Evolutionary conservation across 2,888 invertebrate species (phyloP).

Genomic region (Polylopha cassiicola): DNA sequence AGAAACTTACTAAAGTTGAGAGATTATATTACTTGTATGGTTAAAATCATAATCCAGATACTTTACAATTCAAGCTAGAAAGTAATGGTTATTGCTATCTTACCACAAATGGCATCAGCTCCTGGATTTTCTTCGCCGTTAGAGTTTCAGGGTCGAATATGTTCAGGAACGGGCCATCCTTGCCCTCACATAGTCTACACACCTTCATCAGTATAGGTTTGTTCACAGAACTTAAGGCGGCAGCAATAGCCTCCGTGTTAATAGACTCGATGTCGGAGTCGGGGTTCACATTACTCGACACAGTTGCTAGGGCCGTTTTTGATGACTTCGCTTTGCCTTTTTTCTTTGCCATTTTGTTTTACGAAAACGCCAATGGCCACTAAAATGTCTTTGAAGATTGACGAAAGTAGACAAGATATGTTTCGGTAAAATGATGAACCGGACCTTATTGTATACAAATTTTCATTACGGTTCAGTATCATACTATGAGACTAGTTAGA

Average conservation of each 20-base stretch:
- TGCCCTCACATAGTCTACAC: constrained; percentile 65
- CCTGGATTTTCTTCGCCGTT: constrained; percentile 64
- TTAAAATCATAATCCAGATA: no score
- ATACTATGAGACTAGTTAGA: no score
- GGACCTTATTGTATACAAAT: neutral
- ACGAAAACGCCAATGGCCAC: constrained; percentile 8
- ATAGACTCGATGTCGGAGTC: constrained; percentile 27
- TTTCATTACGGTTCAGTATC: neutral
- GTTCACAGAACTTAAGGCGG: constrained; percentile 37
- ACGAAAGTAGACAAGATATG: neutral
- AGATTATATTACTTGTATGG: no score
- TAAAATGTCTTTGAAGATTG: constrained; percentile 2
- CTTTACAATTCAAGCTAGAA: no score
- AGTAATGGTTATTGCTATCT: constrained; percentile 27
- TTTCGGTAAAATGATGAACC: neutral
- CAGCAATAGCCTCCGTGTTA: constrained; percentile 39
- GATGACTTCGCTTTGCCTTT: constrained; percentile 39
- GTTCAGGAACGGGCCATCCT: constrained; percentile 70
- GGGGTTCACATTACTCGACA: constrained; percentile 18
- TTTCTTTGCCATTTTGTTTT: constrained; percentile 53
- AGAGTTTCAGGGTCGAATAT: constrained; percentile 64
- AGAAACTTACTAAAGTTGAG: no score
- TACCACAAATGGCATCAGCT: constrained; percentile 67
- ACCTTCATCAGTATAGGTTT: constrained; percentile 51
- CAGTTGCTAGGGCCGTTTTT: constrained; percentile 27